These are phyloP conservation scores for Noturus placidus DNA, from an alignment of 2,113 vertebrate genomes.

Conservation along the genomic window DNA sequence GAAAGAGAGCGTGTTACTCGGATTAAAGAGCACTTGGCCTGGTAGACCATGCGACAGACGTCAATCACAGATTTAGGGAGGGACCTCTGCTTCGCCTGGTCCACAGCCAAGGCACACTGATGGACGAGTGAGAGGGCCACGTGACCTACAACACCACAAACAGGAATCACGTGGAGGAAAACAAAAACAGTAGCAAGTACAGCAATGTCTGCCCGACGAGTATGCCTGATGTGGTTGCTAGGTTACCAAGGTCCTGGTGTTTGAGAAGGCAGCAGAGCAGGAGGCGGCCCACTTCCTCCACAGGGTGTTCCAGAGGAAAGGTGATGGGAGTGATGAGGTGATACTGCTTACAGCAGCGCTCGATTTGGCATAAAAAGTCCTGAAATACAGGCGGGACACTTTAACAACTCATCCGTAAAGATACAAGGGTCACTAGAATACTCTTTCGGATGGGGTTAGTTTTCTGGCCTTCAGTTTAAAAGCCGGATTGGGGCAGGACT, in stretches of 20 bases:
- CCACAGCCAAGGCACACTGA: constrained; percentile 85
- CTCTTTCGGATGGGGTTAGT: background rate
- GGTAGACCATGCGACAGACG: constrained; percentile 96
- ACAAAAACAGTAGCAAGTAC: background rate
- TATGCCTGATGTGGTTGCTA: constrained; percentile 46
- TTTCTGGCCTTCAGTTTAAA: background rate
- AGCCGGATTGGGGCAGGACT: background rate
- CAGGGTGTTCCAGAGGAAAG: constrained; percentile 94
- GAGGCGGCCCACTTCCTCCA: constrained; percentile 96
- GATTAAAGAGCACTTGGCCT: constrained; percentile 97
- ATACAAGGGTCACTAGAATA: background rate
- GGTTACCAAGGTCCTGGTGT: constrained; percentile 94
- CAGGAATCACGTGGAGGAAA: background rate
- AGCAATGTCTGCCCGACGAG: background rate
- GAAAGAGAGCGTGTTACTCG: constrained; percentile 74
- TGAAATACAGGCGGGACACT: constrained; percentile 54
- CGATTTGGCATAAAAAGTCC: constrained; percentile 98
- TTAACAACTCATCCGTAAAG: background rate
- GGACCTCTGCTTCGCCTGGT: constrained; percentile 89
- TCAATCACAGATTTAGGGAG: constrained; percentile 95
- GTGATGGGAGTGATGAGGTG: constrained; percentile 95
- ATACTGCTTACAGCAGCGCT: constrained; percentile 94
- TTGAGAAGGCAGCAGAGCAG: constrained; percentile 95
- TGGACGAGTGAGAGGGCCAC: constrained; percentile 90
- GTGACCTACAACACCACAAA: constrained; percentile 75